Percentiles rank a stretch among this genome's conserved stretches.
phyloP scores from a whole-genome alignment of 64 coral and sea anemone species.

The Stichodactyla mertensii region DNA sequence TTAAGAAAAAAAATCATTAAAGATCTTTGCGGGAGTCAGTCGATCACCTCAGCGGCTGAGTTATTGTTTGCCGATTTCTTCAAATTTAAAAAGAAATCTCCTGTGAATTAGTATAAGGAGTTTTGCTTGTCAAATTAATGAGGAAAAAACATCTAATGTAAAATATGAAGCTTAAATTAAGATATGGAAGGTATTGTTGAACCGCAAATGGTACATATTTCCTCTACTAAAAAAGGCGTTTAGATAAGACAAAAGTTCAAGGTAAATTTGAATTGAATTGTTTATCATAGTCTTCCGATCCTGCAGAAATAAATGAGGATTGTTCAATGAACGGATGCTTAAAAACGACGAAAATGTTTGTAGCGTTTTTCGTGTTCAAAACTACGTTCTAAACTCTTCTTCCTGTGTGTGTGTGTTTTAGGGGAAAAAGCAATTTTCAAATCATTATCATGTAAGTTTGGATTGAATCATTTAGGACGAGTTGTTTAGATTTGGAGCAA shows the following conservation, averaged over 20 bases:
- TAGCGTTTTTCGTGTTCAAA: background rate
- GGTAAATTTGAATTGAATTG: too few species aligned
- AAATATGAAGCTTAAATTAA: too few species aligned
- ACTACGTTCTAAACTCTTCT: background rate
- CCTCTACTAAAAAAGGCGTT: too few species aligned
- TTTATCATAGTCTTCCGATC: background rate
- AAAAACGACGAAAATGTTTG: background rate
- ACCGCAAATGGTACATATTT: too few species aligned
- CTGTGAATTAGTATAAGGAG: background rate
- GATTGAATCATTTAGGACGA: background rate
- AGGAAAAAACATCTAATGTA: background rate
- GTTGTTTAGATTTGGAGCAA: background rate
- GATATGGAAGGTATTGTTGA: too few species aligned
- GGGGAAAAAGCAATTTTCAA: background rate
- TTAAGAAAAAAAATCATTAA: too few species aligned
- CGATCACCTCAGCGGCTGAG: too few species aligned
- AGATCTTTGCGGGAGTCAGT: too few species aligned
- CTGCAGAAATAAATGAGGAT: background rate
- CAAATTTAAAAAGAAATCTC: too few species aligned
- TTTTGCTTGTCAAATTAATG: background rate
- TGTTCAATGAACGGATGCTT: background rate
- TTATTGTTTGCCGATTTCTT: too few species aligned
- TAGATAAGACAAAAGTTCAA: too few species aligned
- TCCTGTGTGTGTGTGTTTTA: background rate
- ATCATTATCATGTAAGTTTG: background rate